Evolutionary conservation across 2,113 vertebrate genomes (phyloP), one percentile per base, ranked within the genome.

Genomic region (Lycocorax pyrrhopterus): DNA sequence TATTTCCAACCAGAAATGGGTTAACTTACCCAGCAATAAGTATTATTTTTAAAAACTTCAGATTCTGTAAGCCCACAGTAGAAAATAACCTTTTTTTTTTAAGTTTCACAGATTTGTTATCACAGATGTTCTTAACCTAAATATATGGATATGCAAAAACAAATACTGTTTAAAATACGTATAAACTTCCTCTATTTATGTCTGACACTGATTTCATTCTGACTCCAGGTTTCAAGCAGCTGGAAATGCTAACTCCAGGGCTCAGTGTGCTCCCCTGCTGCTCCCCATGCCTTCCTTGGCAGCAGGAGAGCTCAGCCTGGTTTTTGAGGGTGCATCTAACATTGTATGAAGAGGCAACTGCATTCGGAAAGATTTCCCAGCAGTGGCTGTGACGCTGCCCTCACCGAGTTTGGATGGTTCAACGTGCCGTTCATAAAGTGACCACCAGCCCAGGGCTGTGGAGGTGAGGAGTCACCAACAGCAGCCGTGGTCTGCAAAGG

Each of bases 171-270:
- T 89, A 94, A 96, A 96, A 94, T 90, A 94, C 66, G 55, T 84
- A 90, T 96, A 96, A 96, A 97, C 90, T 95, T 97, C 96, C 96
- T 96, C 85, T 97, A 95, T 97, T 97, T 97, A 90, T 85, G 96
- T 95, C 96, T 97, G 77, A 93, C 30, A 44, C 53, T 81, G 82
- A 77, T 94, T 90, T 71, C 55, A 56, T 78, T 92, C 47, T 58
- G 62, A 87, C 77, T 75, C 44, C 63, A 89, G 74, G 67, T 94
- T 96, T 92, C 17, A 26, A 62, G 81, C 96, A 96, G 92, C 94
- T 96, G 92, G 63, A 84, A 91, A 77, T 68, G 75, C 22, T n/a
- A 52, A 49, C 41, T 78, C 18, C 49, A 59, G 80, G 56, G 67
- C 46, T 73, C 32, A 5, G 12, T 43, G 43, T 63, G 25, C 44